Base-by-base conservation (phyloP, 2,797 vertebrate genomes). In the Eulemur rubriventer region DNA sequence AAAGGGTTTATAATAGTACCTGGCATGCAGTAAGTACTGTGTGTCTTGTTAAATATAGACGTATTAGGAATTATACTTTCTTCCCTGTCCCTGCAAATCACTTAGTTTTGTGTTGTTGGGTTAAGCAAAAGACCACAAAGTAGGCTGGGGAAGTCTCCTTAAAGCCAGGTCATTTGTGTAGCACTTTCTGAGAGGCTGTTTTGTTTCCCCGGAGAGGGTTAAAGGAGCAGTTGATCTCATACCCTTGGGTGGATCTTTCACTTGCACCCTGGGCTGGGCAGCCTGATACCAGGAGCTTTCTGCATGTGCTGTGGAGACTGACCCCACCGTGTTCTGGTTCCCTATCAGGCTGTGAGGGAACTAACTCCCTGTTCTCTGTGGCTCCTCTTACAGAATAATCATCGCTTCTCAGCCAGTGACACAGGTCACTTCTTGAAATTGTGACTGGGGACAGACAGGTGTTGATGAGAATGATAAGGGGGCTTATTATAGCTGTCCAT, bases 1-100 rank as follows among this genome's bases (percentile, higher is more conserved):
- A 18, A 85, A 69, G 16, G 52, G 1, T 52, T 78, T 80, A 14
- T 59, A 41, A 65, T 7, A 48, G 10, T 61, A 20, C 28, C 35
- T 91, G 69, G 33, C 20, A 67, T 61, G 30, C 28, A 55, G n/a
- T 76, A 38, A 41, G 35, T 65, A 30, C 43, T 70, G 0, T 59
- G 30, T 70, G 43, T 94, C 82, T 79, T 85, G 2, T 48, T 85
- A 88, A 75, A 59, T 81, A 95, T n/a, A 81, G 79, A 35, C 5
- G n/a, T 24, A 14, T 12, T 33, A 0, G n/a, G 30, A 91, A 82
- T 90, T 46, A 35, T 18, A 6, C 22, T 12, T 22, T 46, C 7
- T n/a, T 9, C 3, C 9, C n/a, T 41, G 0, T 30, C 22, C 4
- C 0, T 1, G 28, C 33, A 55, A 1, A n/a, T 72, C 18, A 9